Percentiles rank a stretch among this genome's conserved stretches.
Evolutionary conservation across 2,888 invertebrate species (phyloP).

Genomic region (Neocrepidodera transversa): DNA sequence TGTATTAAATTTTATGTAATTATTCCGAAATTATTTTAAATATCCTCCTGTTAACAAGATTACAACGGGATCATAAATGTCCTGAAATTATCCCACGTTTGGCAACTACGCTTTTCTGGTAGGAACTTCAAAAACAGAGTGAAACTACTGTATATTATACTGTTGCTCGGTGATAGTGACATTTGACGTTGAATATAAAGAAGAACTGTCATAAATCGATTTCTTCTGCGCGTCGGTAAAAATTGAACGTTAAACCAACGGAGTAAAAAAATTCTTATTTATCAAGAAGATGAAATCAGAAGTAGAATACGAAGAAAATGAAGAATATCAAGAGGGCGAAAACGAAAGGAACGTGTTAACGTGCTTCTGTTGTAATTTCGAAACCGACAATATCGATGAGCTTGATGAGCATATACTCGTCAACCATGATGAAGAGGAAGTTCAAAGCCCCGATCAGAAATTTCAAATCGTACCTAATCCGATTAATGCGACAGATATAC

Average conservation of each 20-base stretch:
- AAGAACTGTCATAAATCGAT: constrained; percentile 12
- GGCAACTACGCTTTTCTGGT: too few species aligned
- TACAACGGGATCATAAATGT: too few species aligned
- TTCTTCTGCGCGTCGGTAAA: constrained; percentile 25
- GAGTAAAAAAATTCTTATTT: constrained; percentile 11
- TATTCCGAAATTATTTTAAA: too few species aligned
- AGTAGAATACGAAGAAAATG: constrained; percentile 14
- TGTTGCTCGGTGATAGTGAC: too few species aligned
- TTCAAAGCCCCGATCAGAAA: constrained; percentile 22
- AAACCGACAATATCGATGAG: constrained; percentile 39
- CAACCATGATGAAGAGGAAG: constrained; percentile 35
- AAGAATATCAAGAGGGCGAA: neutral
- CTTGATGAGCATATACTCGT: constrained; percentile 41
- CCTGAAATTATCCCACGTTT: too few species aligned
- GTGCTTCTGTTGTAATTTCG: constrained; percentile 40
- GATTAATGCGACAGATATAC: neutral
- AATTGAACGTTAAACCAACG: constrained; percentile 19
- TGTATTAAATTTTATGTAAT: too few species aligned
- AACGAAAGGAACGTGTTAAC: constrained; percentile 25
- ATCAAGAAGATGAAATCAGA: constrained; percentile 18
- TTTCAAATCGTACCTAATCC: constrained; percentile 19
- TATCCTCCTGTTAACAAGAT: too few species aligned
- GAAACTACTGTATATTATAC: too few species aligned
- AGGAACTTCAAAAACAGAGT: too few species aligned
- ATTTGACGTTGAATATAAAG: constrained; percentile 1